Base-by-base conservation (phyloP, 2,113 vertebrate genomes). In the Lycocorax pyrrhopterus region DNA sequence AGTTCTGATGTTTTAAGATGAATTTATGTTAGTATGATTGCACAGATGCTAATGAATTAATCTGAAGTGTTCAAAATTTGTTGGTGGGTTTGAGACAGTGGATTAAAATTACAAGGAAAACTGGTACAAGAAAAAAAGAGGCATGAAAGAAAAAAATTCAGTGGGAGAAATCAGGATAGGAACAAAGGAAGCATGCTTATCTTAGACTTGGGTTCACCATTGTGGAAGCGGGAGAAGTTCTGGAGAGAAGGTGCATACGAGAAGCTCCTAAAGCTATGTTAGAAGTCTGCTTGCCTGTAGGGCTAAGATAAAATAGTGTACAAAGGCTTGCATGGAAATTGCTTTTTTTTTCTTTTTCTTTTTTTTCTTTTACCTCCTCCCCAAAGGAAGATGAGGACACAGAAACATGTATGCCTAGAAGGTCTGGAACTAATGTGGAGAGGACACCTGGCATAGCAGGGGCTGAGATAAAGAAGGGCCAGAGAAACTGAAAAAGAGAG, bases 391-490 rank as follows among this genome's bases (percentile, higher is more conserved):
- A 64, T 37, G 52, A 26, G 49, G 55, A 80, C 71, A 76, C 44
- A 64, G 58, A 81, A 86, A 43, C 27, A 74, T 16, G 2, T 66
- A 59, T 90, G 95, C 90, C 87, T 89, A 71, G 90, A 95, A 96
- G 94, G 87, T 92, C 86, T 96, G 95, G 80, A 94, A 95, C 95
- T 93, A 96, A 95, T 94, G 49, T 84, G 76, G 55, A 80, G 93
- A 83, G 64, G 87, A 95, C 78, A 95, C 91, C 89, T 96, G 94
- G 83, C 95, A 94, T 96, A 96, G 95, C 90, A 89, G 93, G 94
- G 52, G 78, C 69, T 92, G 62, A 95, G 95, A 96, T 96, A 96
- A 97, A 96, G 85, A 93, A 72, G 62, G 64, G 80, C 53, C 62
- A 84, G 23, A 71, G 71, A 91, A 95, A 69, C 80, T 79, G 74